Conservation (phyloP, 1,140 invertebrate genomes). For the Drosophila santomea region DNA sequence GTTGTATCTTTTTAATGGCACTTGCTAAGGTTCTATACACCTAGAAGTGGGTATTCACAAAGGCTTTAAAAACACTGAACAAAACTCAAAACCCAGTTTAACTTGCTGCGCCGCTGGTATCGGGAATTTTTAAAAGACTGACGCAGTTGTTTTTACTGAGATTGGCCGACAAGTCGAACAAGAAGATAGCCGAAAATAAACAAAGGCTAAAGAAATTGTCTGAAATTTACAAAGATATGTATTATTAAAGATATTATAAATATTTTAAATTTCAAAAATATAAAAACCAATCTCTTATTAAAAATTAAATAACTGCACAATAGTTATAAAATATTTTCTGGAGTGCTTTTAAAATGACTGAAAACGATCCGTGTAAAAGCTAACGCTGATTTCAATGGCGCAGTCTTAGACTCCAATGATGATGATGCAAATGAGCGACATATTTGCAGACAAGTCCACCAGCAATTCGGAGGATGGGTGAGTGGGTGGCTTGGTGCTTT, state of each 20-base stretch:
- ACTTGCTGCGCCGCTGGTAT: constrained; percentile 18
- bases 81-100: constrained; percentile 12
- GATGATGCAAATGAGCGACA: constrained; percentile 60
- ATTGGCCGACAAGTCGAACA: background rate
- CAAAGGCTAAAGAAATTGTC: no score
- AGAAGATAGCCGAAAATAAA: background rate
- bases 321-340: no score
- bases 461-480: constrained; percentile 7
- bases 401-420: constrained; percentile 23
- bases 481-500: background rate
- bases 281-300: no score
- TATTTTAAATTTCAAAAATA: no score
- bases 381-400: constrained; percentile 34
- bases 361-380: constrained; percentile 40
- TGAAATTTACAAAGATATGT: no score
- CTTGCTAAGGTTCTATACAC: constrained; percentile 31
- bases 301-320: no score
- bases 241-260: no score
- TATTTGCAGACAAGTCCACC: constrained; percentile 26
- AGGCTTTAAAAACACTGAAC: constrained; percentile 2
- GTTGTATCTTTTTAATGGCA: constrained; percentile 13
- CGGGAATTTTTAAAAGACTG: constrained; percentile 6
- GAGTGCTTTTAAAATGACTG: constrained; percentile 11
- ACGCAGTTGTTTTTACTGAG: background rate
- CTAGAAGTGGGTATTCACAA: constrained; percentile 17